phyloP scores from a whole-genome alignment of 2,113 vertebrate species.

The Indicator indicator region DNA sequence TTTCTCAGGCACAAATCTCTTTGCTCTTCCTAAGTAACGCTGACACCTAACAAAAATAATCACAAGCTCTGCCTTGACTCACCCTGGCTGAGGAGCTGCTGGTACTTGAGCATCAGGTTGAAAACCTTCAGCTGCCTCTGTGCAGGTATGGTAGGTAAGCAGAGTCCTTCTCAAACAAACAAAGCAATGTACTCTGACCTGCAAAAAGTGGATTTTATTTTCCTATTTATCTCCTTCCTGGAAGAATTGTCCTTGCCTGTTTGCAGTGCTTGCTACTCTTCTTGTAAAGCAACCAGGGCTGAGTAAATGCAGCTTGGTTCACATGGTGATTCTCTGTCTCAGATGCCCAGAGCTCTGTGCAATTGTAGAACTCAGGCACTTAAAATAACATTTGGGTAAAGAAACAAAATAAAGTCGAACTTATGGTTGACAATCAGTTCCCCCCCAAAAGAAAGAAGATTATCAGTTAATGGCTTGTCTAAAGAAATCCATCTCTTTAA shows the following conservation, averaged over 20 bases:
- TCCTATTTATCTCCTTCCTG: neutral
- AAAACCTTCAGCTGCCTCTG: neutral
- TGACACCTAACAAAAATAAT: neutral
- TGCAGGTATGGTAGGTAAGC: neutral
- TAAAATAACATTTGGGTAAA: slow-evolving; percentile 36
- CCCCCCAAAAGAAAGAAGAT: neutral
- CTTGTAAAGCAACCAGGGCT: neutral
- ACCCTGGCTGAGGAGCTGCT: neutral
- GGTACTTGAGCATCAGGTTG: neutral
- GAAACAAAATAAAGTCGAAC: slow-evolving; percentile 13
- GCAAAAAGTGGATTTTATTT: neutral
- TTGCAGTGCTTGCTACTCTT: neutral
- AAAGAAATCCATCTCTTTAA: slow-evolving; percentile 2
- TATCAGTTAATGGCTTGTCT: neutral
- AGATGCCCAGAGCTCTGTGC: neutral
- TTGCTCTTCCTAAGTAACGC: neutral
- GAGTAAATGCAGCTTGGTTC: neutral
- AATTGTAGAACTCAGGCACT: slow-evolving; percentile 15
- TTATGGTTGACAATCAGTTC: neutral
- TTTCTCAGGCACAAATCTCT: neutral
- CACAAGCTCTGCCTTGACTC: fast-evolving
- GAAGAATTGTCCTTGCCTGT: neutral
- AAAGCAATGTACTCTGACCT: neutral
- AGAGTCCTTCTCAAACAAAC: neutral
- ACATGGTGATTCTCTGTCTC: neutral